These are phyloP conservation scores for Podargus strigoides DNA, from an alignment of 2,797 vertebrate genomes.

Conservation along the genomic window DNA sequence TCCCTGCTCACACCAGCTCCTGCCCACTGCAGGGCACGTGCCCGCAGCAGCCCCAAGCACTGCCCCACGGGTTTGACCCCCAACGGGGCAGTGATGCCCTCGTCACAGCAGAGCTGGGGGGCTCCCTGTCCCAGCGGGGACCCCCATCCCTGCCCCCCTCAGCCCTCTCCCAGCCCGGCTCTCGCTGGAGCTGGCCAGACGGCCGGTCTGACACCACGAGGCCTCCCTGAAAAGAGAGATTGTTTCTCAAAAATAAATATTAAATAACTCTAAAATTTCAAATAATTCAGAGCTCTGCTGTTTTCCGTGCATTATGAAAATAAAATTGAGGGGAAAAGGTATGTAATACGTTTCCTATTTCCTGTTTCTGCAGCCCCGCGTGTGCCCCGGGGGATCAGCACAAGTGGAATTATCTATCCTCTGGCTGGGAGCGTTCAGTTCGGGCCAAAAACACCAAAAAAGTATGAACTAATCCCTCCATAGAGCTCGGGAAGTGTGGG, in stretches of 20 bases:
- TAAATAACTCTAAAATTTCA: slow-evolving; percentile 42
- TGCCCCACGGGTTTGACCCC: too few species aligned
- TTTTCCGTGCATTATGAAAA: slow-evolving; percentile 64
- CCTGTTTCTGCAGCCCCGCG: slow-evolving; percentile 77
- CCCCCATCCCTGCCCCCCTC: too few species aligned
- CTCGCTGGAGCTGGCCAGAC: background rate
- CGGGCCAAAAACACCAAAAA: slow-evolving; percentile 81
- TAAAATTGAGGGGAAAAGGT: slow-evolving; percentile 71
- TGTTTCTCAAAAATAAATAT: slow-evolving; percentile 60
- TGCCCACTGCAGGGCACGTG: background rate
- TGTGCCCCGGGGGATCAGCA: slow-evolving; percentile 58
- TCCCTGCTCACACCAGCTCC: background rate
- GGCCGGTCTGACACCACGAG: background rate
- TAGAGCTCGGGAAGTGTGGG: slow-evolving; percentile 52
- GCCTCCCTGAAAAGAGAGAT: slow-evolving; percentile 17
- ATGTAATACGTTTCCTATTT: slow-evolving; percentile 86
- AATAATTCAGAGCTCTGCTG: slow-evolving; percentile 54
- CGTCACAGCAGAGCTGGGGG: too few species aligned
- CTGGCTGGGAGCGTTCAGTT: slow-evolving; percentile 73
- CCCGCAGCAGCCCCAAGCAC: background rate
- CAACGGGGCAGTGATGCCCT: background rate
- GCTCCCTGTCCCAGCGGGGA: too few species aligned
- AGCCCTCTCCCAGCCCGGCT: rapidly evolving
- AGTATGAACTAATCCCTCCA: slow-evolving; percentile 77
- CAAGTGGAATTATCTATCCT: slow-evolving; percentile 78